Base-by-base conservation (phyloP, 2,113 vertebrate species). In the Plecotus auritus region DNA sequence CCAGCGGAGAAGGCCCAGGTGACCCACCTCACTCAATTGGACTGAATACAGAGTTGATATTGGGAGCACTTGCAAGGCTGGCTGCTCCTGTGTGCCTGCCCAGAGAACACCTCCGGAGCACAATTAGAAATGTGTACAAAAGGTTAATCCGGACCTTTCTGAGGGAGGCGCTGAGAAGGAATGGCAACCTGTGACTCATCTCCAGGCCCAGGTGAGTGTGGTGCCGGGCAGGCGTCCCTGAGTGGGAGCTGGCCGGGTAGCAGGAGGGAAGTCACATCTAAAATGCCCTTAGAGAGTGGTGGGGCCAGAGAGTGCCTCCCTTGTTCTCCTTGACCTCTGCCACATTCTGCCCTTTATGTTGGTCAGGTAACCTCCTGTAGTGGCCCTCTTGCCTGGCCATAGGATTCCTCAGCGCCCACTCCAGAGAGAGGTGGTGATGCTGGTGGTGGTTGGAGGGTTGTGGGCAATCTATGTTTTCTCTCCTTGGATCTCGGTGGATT, bases 1-100 rank as follows among this genome's bases (percentile, higher is more conserved):
- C 92, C 94, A 92, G 82, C 35, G 61, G 74, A 90, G 94, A 85
- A 72, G 93, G 92, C 59, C 85, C 83, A 10, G 96, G 91, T 20
- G 20, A 9, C 35, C 23, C 18, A 10, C 11, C 82, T 88, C 70
- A 5, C 84, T 88, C 76, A 10, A 37, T 7, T 0, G 1, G 26
- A 70, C 47, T 95, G 92, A 78, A 93, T 30, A 85, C 88, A 67
- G 1, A 12, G 72, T 3, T 26, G 80, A 69, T 59, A 13, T 32
- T 32, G 47, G 84, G 64, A 69, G 54, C 30, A 59, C 28, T n/a
- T 13, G 16, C 17, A 32, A 70, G 37, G 14, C 16, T 49, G 61
- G 17, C 13, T n/a, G 45, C 18, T 47, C 47, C 40, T 59, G 9
- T 28, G 22, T 74, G 49, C 92, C 72, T 82, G 47, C n/a, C 72